Base-by-base conservation (phyloP, 2,797 vertebrate species). In the Tadarida brasiliensis region DNA sequence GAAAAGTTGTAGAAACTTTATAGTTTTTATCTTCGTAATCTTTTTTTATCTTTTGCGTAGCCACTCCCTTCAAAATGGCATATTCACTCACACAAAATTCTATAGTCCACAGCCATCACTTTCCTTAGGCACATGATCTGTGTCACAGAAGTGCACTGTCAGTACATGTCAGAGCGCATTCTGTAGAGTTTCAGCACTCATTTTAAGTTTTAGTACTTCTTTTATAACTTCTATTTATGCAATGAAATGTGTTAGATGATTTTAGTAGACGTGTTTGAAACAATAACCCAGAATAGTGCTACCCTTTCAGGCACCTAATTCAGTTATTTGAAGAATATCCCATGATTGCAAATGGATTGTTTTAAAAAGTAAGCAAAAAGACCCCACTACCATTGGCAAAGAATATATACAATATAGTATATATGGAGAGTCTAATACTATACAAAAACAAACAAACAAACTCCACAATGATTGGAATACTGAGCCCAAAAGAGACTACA, bases 161-260 rank as follows among this genome's bases (percentile, higher is more conserved):
- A 73, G 24, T 77, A 28, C n/a, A 77, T 85, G 26, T 63, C 39
- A 57, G 54, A 73, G 47, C 65, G 44, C 73, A 63, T 82, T 91
- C 33, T 63, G 20, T 14, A 82, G 65, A 67, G 35, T 78, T 86
- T 86, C 80, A 88, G 56, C 26, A 94, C n/a, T 89, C 65, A 83
- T 78, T 91, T 91, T 86, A 91, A 56, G 6, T 86, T 96, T 96
- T 85, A 90, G 1, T 88, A 24, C 14, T 77, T 94, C 30, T 85
- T 73, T 0, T 54, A 20, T 65, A 82, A 68, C 22, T 80, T 68
- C 35, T 26, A 93, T 78, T 93, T 82, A 63, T 28, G 24, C 30
- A 68, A 73, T 67, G 6, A 70, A 65, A 74, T 78, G 5, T 68
- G 9, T 47, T 68, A 47, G 6, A 33, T 86, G 9, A 24, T 82